These are phyloP conservation scores for Chrysoperla carnea DNA, from an alignment of 1,140 invertebrate species.

Conservation along the genomic window DNA sequence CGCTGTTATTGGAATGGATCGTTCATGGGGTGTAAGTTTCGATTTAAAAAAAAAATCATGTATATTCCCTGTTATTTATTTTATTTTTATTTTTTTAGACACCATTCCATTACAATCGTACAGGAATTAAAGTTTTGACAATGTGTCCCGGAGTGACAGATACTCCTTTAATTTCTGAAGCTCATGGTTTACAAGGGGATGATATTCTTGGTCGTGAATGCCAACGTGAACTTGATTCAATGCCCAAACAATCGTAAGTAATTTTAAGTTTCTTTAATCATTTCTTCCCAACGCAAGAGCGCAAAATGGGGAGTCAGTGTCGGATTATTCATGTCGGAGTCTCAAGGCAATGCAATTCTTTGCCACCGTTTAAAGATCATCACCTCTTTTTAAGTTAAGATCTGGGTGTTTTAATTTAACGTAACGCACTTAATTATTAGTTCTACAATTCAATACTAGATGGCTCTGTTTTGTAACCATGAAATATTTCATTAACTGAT, in stretches of 20 bases:
- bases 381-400: too few species aligned
- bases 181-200: slow-evolving; percentile 17
- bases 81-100: not conserved
- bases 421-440: too few species aligned
- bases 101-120: slow-evolving; percentile 18
- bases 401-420: too few species aligned
- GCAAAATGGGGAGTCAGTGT: not conserved
- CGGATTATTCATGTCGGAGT: not conserved
- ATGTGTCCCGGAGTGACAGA: slow-evolving; percentile 24
- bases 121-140: slow-evolving; percentile 24
- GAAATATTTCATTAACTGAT: too few species aligned
- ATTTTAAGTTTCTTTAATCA: not conserved
- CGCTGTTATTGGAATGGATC: slow-evolving; percentile 29
- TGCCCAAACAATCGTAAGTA: slow-evolving; percentile 15
- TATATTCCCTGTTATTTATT: not conserved
- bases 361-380: too few species aligned
- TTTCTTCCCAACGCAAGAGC: not conserved
- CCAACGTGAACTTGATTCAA: slow-evolving; percentile 12
- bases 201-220: slow-evolving; percentile 22
- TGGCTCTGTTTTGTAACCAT: too few species aligned
- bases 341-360: too few species aligned
- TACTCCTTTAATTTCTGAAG: slow-evolving; percentile 18
- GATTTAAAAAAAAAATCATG: not conserved
- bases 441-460: too few species aligned
- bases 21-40: slow-evolving; percentile 25